Evolutionary conservation across 1,140 invertebrate genomes (phyloP).

Genomic region (Magallana angulata): DNA sequence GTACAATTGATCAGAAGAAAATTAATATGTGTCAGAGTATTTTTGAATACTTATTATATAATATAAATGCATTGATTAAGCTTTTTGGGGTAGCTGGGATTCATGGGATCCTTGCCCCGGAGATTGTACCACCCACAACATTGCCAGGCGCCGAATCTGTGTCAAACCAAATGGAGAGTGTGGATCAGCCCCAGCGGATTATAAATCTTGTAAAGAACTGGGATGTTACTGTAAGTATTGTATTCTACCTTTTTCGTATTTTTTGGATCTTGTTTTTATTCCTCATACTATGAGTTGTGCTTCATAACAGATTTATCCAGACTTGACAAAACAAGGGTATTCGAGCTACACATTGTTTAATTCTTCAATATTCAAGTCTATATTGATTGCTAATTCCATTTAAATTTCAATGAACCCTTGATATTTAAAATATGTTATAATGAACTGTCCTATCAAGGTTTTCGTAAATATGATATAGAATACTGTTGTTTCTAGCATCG

Average conservation of each 20-base stretch:
- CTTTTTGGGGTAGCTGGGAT: background rate
- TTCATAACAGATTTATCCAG: too few species aligned
- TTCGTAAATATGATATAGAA: too few species aligned
- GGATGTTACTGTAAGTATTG: background rate
- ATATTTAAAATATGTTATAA: background rate
- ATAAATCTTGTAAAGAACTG: background rate
- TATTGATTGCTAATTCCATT: background rate
- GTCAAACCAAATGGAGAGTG: background rate
- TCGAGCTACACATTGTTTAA: background rate
- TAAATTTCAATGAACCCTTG: background rate
- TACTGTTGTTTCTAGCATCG: background rate
- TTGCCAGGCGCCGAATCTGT: background rate
- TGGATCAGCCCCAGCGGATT: background rate
- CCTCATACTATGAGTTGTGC: too few species aligned
- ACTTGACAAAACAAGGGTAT: too few species aligned
- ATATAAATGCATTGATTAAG: background rate
- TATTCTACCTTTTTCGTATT: background rate
- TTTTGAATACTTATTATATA: too few species aligned
- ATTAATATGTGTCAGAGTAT: too few species aligned
- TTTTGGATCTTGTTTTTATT: too few species aligned
- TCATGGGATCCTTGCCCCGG: background rate
- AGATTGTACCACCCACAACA: background rate
- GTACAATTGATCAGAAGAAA: too few species aligned
- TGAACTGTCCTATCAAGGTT: too few species aligned
- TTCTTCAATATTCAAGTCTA: background rate